Evolutionary conservation across 2,113 vertebrate species (phyloP), one percentile per base, ranked within the genome.

Genomic region (Chauna torquata): DNA sequence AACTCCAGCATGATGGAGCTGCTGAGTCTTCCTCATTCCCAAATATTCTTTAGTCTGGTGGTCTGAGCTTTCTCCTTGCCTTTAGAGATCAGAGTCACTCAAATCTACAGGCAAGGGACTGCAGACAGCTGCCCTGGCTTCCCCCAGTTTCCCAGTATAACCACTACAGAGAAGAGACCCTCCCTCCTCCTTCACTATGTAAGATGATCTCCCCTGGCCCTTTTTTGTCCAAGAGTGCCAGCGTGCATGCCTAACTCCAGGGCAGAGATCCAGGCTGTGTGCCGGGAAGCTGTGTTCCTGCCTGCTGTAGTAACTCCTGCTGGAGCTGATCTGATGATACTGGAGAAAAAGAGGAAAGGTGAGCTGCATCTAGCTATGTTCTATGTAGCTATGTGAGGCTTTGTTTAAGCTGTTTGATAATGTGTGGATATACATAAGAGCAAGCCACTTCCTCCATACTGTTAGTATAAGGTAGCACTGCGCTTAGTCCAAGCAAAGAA

Each of bases 21-120:
- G 34, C 58, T 66, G 69, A 77, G 28, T 62, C 72, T 55, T 52
- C 54, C 58, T 85, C 8, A 12, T 62, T 40, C 28, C 52, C 24
- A 42, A 30, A 62, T 68, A 30, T 34, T 19, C 6, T 58, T 58
- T 42, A 64, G 9, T 17, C 34, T 64, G 24, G 9, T 52, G 85
- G 30, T 38, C 65, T 30, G 59, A 78, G 44, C 47, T 82, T 3
- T 0, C 18, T 54, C 15, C 84, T 13, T 61, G 28, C 8, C 40
- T 0, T 0, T 52, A 38, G 34, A 52, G 25, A 45, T 32, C 36
- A 0, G 6, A 45, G 16, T 50, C 12, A 75, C 47, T 64, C 61
- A 69, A 19, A 45, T 34, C 34, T 57, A 30, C 12, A 81, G 47
- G 36, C 28, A 45, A 66, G 24, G 15, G 24, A 17, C 20, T 38